Evolutionary conservation across 2,888 invertebrate genomes (phyloP).

Genomic region (Rhagophthalmus giganteus): DNA sequence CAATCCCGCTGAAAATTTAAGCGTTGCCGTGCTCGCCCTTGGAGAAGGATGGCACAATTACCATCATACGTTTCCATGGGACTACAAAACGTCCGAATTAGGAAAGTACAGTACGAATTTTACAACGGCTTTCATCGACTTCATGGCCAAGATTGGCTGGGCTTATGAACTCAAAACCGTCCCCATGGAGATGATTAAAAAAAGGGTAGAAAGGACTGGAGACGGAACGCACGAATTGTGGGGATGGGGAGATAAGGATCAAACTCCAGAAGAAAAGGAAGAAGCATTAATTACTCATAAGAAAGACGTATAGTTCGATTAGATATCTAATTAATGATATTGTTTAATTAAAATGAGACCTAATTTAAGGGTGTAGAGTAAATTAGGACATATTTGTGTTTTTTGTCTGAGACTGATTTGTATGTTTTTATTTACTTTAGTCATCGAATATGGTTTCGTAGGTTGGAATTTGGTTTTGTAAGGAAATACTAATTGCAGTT

Average conservation of each 20-base stretch:
- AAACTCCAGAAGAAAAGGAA: conserved; percentile 51
- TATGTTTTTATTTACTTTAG: no score
- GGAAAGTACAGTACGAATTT: conserved; percentile 73
- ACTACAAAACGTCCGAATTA: conserved; percentile 81
- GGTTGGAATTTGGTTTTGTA: no score
- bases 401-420: no score
- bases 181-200: conserved; percentile 68
- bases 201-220: conserved; percentile 72
- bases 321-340: no score
- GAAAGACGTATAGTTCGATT: conserved; percentile 34
- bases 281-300: conserved; percentile 47
- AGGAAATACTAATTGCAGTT: no score
- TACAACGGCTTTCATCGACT: conserved; percentile 77
- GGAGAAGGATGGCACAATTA: conserved; percentile 89
- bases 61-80: conserved; percentile 85
- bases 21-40: conserved; percentile 68
- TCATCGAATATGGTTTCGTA: no score
- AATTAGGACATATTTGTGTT: no score
- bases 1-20: conserved; percentile 71
- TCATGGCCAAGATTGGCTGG: conserved; percentile 81
- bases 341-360: no score
- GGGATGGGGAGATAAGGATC: conserved; percentile 80
- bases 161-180: conserved; percentile 86
- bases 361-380: no score
- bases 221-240: conserved; percentile 75